Evolutionary conservation across 2,113 vertebrate species (phyloP).

Genomic region (Salvelinus alpinus): DNA sequence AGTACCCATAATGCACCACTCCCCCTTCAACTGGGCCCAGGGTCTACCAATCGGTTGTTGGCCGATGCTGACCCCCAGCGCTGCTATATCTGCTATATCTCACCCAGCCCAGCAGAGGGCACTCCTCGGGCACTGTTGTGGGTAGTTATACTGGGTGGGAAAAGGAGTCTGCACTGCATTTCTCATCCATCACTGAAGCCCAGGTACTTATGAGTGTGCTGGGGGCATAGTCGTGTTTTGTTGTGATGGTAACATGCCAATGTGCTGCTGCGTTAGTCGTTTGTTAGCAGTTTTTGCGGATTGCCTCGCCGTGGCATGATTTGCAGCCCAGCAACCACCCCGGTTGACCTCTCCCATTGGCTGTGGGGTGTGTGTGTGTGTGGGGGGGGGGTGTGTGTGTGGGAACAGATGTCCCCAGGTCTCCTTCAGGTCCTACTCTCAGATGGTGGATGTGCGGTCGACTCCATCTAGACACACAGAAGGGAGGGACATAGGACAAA

Average conservation of each 20-base stretch:
- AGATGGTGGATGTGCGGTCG: conserved; percentile 96
- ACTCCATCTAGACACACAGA: conserved; percentile 78
- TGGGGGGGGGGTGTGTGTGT: conserved; percentile 31
- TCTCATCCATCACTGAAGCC: conserved; percentile 29
- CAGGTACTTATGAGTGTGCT: conserved; percentile 12
- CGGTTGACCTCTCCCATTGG: conserved; percentile 61
- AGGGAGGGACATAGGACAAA: not conserved
- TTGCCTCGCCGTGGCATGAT: conserved; percentile 38
- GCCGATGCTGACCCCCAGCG: conserved; percentile 4
- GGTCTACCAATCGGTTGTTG: not conserved
- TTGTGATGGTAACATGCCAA: conserved; percentile 39
- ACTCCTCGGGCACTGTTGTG: conserved; percentile 34
- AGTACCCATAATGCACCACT: not conserved
- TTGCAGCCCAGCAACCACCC: conserved; percentile 47
- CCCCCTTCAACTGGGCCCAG: not conserved
- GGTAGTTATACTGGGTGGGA: not conserved
- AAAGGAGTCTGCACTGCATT: not conserved
- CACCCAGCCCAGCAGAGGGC: conserved; percentile 26
- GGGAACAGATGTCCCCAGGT: conserved; percentile 71
- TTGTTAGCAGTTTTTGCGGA: conserved; percentile 42
- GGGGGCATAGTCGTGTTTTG: conserved; percentile 37
- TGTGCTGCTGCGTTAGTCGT: conserved; percentile 32
- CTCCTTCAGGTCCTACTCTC: conserved; percentile 72
- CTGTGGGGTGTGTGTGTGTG: conserved; percentile 40
- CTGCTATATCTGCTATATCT: conserved; percentile 24